Percentiles rank a stretch among this genome's conserved stretches.
Conservation (phyloP, 35 echinoderm and acorn worm genomes). For the Hemicentrotus pulcherrimus region DNA sequence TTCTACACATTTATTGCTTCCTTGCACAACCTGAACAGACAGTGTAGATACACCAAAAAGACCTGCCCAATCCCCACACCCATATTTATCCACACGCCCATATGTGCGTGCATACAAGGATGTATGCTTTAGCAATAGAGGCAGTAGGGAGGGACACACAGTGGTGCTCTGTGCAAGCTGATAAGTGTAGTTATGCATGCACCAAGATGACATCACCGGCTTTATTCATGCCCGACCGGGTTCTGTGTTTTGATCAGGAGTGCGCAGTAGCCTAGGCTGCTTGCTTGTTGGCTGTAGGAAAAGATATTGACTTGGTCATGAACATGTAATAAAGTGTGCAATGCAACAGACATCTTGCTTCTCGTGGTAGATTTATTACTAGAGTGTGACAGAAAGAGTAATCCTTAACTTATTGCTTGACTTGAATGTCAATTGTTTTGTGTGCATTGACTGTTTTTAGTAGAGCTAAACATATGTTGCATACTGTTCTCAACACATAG, state of each 20-base stretch:
- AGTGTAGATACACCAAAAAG: neutral
- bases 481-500: too few species aligned
- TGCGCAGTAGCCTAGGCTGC: neutral
- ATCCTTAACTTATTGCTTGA: neutral
- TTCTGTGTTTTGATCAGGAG: conserved; percentile 25
- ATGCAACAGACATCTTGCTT: neutral
- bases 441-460: too few species aligned
- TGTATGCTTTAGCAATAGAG: neutral
- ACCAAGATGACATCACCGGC: conserved; percentile 21
- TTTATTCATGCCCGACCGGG: conserved; percentile 20
- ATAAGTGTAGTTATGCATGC: conserved; percentile 27
- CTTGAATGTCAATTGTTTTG: neutral
- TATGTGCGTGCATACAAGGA: neutral
- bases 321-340: conserved; percentile 3
- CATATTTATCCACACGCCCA: conserved; percentile 7
- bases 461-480: too few species aligned
- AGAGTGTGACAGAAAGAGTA: neutral
- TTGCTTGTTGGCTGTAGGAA: neutral
- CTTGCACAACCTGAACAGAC: neutral
- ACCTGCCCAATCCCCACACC: neutral
- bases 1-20: neutral
- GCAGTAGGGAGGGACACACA: neutral
- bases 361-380: neutral
- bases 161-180: neutral
- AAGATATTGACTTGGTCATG: neutral